Base-by-base conservation (phyloP, 2,888 invertebrate species). In the Spicauda simplicius region DNA sequence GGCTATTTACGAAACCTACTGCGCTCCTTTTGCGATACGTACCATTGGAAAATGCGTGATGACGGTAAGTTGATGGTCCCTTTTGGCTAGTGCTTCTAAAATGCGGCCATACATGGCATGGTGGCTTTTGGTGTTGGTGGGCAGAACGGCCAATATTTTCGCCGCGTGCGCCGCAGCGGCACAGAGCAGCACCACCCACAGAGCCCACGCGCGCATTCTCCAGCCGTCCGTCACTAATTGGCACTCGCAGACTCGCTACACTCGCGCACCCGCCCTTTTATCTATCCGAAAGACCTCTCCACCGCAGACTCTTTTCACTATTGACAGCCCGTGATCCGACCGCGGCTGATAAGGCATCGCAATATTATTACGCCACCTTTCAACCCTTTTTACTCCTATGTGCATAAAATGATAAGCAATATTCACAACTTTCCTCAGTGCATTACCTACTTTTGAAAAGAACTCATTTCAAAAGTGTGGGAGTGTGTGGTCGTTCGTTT, bases 111-210 rank as follows among this genome's bases (percentile, higher is more conserved):
- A 94, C 89, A 94, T 93, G 66, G 93, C 93, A 72, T 91, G 87
- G 80, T 94, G 94, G 80, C 94, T 94, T 75, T 89, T 88, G 55
- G 93, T 93, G 82, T 94, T 91, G 56, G 93, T 93, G 20, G 94
- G 94, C 74, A 94, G 80, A 54, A 94, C 88, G 70, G 86, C 93
- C 48, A 94, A 84, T 45, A 94, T 76, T 18, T 89, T 83, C 41
- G 93, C 93, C 64, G 88, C 85, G 54, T 81, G 77, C 69, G 80
- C 83, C 69, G 77, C 79, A 68, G 79, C 79, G 74, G 74, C 83
- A 76, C 79, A 81, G 72, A 68, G 72, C 80, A 77, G 72, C 83
- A 71, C 79, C 81, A 83, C 69, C 80, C 82, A 85, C 76, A 80
- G 71, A 76, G 85, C 70, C 82, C 79, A 79, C 88, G 87, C 85